Conservation (phyloP, 1,140 invertebrate species). For the Musca domestica region DNA sequence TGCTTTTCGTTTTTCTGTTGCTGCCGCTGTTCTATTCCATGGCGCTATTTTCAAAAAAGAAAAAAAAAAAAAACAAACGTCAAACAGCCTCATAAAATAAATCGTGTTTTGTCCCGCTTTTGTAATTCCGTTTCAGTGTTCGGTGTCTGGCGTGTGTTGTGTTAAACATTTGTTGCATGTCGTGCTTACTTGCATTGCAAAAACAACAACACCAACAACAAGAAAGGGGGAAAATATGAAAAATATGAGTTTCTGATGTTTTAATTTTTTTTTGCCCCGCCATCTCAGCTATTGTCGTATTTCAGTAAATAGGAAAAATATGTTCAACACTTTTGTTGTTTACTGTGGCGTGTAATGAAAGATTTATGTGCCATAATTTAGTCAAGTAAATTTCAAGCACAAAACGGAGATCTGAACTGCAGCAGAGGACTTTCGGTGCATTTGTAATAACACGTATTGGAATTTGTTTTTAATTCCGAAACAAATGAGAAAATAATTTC, state of each 20-base stretch:
- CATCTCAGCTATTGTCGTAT: too few relatives aligned
- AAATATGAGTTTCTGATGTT: constrained; percentile 1
- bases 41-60: not conserved
- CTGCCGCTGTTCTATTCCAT: not conserved
- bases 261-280: too few relatives aligned
- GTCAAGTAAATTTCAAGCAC: not conserved
- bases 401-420: too few relatives aligned
- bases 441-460: too few relatives aligned
- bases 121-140: not conserved
- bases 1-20: not conserved
- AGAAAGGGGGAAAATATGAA: not conserved
- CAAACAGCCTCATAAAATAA: not conserved
- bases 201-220: too few relatives aligned
- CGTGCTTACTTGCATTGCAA: not conserved
- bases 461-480: too few relatives aligned
- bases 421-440: too few relatives aligned
- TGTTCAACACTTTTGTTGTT: constrained; percentile 7
- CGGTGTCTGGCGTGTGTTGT: not conserved
- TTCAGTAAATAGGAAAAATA: not conserved
- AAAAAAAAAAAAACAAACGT: not conserved
- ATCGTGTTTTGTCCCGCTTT: not conserved
- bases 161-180: constrained; percentile 4
- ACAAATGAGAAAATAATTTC: too few relatives aligned
- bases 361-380: not conserved
- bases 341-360: not conserved